Base-by-base conservation (phyloP, 2,888 invertebrate species). In the Sesia bembeciformis region DNA sequence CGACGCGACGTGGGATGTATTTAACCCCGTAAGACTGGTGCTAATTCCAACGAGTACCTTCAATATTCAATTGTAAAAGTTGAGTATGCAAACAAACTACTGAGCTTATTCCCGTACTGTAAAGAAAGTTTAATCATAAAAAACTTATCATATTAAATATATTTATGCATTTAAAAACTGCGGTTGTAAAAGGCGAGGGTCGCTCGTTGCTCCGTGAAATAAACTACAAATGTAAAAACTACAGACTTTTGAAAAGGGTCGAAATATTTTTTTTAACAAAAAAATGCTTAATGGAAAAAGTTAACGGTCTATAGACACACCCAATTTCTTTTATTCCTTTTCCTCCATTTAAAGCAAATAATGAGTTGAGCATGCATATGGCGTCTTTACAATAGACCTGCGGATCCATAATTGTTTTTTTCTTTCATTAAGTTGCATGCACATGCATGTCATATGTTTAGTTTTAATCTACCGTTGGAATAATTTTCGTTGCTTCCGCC, bases 301-400 rank as follows among this genome's bases (percentile, higher is more conserved):
- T 66, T 75, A 72, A 74, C 72, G 72, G 72, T 65, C 61, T 68
- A 66, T 66, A 69, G 62, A 62, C 61, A 66, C 67, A 64, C 65
- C 68, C 64, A 67, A 73, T 76, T 77, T 83, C 80, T 80, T 70
- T 77, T 78, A 79, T 80, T 79, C 67, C 68, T 71, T 66, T 58
- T 68, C 68, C 66, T 66, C 64, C 62, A 73, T 80, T 80, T 73
- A 76, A 62, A 58, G 58, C 60, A 64, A 60, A 74, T 79, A 82
- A 84, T 52, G n/a, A 50, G 39, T 50, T 52, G n/a, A 40, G 66
- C 61, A 58, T 61, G 70, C 85, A 84, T 82, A 81, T 85, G 84
- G 76, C 57, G 62, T 64, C 66, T 68, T 71, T 74, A 70, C 70
- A 77, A 76, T 74, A 68, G 70, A 68, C 58, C 52, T 62, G 67